Evolutionary conservation across 2,888 invertebrate genomes (phyloP).

Genomic region (Temnothorax ravouxi): DNA sequence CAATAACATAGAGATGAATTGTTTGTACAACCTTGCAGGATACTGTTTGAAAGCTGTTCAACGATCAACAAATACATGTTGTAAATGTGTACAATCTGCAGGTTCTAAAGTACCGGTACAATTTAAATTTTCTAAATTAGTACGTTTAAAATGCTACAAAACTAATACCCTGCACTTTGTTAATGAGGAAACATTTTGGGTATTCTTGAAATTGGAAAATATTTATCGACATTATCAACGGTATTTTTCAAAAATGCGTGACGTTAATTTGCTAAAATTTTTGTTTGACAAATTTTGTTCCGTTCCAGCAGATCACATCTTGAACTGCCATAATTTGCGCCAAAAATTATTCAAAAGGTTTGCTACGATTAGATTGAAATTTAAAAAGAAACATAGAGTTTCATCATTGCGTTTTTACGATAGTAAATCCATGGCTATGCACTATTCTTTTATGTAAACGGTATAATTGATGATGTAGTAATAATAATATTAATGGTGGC

Average conservation of each 20-base stretch:
- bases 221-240: conserved; percentile 17
- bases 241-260: neutral
- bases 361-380: neutral
- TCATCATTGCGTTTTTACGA: neutral
- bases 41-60: conserved; percentile 6
- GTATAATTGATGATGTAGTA: no score
- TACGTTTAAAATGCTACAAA: neutral
- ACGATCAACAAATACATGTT: neutral
- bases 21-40: conserved; percentile 8
- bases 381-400: conserved; percentile 15
- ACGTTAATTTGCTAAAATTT: no score
- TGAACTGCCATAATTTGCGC: conserved; percentile 14
- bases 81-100: neutral
- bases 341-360: neutral
- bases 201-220: neutral
- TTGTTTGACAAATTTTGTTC: neutral
- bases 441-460: no score
- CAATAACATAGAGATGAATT: neutral
- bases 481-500: conserved; percentile 11
- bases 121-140: neutral
- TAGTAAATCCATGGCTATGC: neutral
- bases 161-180: neutral
- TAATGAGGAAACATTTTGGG: neutral
- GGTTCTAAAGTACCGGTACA: neutral
- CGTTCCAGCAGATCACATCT: neutral